A percentile compares a stretch with the other conserved stretches of the same genome.
Conservation (phyloP, 1,140 invertebrate genomes). For the Oryctes rhinoceros region DNA sequence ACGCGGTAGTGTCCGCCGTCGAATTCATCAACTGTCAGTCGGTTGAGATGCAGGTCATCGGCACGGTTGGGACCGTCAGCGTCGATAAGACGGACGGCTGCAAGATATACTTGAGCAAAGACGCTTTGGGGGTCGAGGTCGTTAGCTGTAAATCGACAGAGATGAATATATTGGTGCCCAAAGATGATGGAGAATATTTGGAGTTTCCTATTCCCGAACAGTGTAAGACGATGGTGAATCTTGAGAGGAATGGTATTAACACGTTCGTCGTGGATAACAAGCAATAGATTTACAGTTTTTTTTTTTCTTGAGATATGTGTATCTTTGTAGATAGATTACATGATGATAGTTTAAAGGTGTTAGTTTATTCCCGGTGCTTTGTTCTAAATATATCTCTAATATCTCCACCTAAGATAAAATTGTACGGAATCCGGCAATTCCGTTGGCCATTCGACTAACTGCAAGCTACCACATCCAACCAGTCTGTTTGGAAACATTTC, state of each 20-base stretch:
- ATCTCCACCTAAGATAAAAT: too few relatives aligned
- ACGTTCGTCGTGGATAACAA: neutral
- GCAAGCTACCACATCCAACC: too few relatives aligned
- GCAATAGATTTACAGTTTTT: neutral
- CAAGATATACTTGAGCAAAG: neutral
- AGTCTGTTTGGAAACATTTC: too few relatives aligned
- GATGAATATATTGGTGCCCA: conserved; percentile 8
- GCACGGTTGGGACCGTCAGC: neutral
- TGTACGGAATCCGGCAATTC: too few relatives aligned
- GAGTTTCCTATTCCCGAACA: conserved; percentile 23
- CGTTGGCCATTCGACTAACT: too few relatives aligned
- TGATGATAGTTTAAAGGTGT: too few relatives aligned
- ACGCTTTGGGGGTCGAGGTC: neutral
- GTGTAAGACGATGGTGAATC: neutral
- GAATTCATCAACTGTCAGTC: conserved; percentile 12
- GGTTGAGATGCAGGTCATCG: conserved; percentile 6
- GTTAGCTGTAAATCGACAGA: conserved; percentile 23
- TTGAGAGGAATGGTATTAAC: neutral
- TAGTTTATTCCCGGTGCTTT: too few relatives aligned
- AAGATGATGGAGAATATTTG: neutral
- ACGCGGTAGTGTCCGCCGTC: neutral
- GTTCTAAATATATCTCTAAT: too few relatives aligned
- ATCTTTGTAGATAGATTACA: too few relatives aligned
- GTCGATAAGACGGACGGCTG: conserved; percentile 26
- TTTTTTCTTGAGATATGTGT: too few relatives aligned